Conservation (phyloP, 2,797 vertebrate species). For the Antennarius maculatus region DNA sequence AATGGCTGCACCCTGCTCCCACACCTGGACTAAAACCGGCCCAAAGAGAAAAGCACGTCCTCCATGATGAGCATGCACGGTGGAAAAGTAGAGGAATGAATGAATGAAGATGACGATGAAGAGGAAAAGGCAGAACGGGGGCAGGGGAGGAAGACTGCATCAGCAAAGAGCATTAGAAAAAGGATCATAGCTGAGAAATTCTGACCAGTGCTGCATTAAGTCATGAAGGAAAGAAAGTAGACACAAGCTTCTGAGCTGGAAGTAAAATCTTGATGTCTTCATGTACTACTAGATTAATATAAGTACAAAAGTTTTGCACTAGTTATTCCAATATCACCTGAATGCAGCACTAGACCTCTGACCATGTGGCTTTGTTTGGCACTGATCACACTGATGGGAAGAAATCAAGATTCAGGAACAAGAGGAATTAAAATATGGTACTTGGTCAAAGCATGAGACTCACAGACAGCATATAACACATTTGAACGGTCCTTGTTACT, state of each 20-base stretch:
- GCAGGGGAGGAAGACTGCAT: slow-evolving; percentile 31
- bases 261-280: not conserved
- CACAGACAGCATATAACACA: slow-evolving; percentile 45
- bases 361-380: slow-evolving; percentile 40
- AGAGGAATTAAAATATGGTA: slow-evolving; percentile 22
- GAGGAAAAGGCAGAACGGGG: slow-evolving; percentile 8
- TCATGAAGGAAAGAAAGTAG: slow-evolving; percentile 6
- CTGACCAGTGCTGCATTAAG: slow-evolving; percentile 33
- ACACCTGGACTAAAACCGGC: slow-evolving; percentile 52
- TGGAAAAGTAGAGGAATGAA: slow-evolving; percentile 14
- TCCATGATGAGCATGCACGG: slow-evolving; percentile 57
- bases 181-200: slow-evolving; percentile 43
- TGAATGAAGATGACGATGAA: slow-evolving; percentile 15
- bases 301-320: slow-evolving; percentile 10
- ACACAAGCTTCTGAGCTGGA: slow-evolving; percentile 15
- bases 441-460: slow-evolving; percentile 36
- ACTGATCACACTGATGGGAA: slow-evolving; percentile 39
- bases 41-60: slow-evolving; percentile 62
- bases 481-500: slow-evolving; percentile 41
- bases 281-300: slow-evolving; percentile 7
- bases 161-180: slow-evolving; percentile 37
- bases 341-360: slow-evolving; percentile 54
- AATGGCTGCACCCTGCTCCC: slow-evolving; percentile 48
- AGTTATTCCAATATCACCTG: slow-evolving; percentile 30
- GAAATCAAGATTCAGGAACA: slow-evolving; percentile 20